A percentile compares a stretch with the other conserved stretches of the same genome.
Evolutionary conservation across 2,888 invertebrate species (phyloP).

Genomic region (Dendrolimus pini): DNA sequence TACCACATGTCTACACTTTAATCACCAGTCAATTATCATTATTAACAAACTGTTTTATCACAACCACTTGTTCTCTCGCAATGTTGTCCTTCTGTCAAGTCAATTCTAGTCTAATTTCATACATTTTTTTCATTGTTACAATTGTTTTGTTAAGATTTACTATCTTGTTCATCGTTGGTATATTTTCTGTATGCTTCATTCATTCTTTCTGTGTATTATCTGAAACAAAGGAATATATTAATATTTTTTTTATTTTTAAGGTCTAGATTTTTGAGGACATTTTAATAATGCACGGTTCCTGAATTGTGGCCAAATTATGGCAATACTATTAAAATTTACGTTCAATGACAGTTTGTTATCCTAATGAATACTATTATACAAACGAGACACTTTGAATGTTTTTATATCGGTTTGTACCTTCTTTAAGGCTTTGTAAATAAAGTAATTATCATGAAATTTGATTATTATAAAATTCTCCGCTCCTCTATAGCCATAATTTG

Average conservation of each 20-base stretch:
- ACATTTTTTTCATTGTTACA: conserved; percentile 41
- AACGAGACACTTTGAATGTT: too few species aligned
- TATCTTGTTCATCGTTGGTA: conserved; percentile 28
- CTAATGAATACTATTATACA: too few species aligned
- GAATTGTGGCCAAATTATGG: too few species aligned
- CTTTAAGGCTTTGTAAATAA: too few species aligned
- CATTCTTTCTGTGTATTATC: conserved; percentile 29
- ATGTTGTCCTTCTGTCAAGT: conserved; percentile 41
- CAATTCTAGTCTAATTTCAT: conserved; percentile 50
- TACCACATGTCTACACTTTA: conserved; percentile 36
- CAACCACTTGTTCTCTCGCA: conserved; percentile 12
- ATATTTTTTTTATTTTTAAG: neutral
- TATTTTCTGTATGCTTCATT: conserved; percentile 25
- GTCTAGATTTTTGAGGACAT: too few species aligned
- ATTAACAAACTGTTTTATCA: conserved; percentile 21
- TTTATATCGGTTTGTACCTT: too few species aligned
- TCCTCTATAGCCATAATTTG: too few species aligned
- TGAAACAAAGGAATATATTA: conserved; percentile 54
- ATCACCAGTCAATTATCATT: conserved; percentile 24
- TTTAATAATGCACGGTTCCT: too few species aligned
- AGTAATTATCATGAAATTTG: too few species aligned
- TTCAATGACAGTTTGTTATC: too few species aligned
- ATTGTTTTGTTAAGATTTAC: conserved; percentile 33
- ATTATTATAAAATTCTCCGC: too few species aligned
- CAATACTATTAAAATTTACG: too few species aligned